A percentile compares a stretch with the other conserved stretches of the same genome.
Evolutionary conservation across 2,113 vertebrate species (phyloP).

Genomic region (Columba janthina): DNA sequence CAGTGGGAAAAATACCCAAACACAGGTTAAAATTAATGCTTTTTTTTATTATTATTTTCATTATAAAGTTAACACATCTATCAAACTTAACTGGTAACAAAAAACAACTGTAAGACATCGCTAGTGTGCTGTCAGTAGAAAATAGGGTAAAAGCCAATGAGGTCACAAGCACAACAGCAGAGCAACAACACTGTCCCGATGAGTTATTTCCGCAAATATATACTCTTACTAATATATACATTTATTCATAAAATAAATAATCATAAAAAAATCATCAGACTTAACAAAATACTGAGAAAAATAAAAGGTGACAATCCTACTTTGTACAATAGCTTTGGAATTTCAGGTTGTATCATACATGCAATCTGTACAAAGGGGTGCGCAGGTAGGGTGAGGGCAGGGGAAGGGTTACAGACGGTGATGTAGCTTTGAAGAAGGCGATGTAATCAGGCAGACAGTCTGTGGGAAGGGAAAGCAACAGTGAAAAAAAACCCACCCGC

Average conservation of each 20-base stretch:
- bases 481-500: constrained; percentile 1
- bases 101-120: constrained; percentile 72
- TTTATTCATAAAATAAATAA: constrained; percentile 91
- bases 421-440: constrained; percentile 26
- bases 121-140: constrained; percentile 83
- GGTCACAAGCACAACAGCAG: constrained; percentile 82
- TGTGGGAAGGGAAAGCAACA: constrained; percentile 37
- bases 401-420: constrained; percentile 33
- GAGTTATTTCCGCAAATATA: constrained; percentile 86
- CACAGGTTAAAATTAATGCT: constrained; percentile 40
- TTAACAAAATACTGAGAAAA: constrained; percentile 73
- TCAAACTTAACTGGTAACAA: constrained; percentile 78
- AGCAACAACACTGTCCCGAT: constrained; percentile 78
- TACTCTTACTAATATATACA: constrained; percentile 93
- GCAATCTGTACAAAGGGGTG: constrained; percentile 65
- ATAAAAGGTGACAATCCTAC: constrained; percentile 74
- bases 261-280: constrained; percentile 84
- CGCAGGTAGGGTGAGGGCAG: neutral
- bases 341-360: constrained; percentile 73
- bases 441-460: constrained; percentile 44
- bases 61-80: constrained; percentile 90
- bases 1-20: neutral
- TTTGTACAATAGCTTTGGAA: constrained; percentile 92
- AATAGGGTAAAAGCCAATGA: constrained; percentile 75
- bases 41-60: constrained; percentile 72